A percentile compares a stretch with the other conserved stretches of the same genome.
Conservation (phyloP, 2,113 vertebrate genomes). For the Chionomys nivalis region DNA sequence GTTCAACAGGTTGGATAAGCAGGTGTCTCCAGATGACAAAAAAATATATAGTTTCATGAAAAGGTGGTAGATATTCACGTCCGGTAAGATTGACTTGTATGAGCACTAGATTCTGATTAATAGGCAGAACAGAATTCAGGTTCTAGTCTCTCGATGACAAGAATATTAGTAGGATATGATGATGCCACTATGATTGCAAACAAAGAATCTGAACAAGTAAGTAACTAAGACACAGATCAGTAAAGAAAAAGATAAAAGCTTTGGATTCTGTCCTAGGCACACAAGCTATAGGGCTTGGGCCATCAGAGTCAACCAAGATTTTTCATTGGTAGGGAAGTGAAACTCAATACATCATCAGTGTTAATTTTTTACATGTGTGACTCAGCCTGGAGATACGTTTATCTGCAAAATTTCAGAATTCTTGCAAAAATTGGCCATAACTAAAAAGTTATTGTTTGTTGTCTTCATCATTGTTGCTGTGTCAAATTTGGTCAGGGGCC, state of each 20-base stretch:
- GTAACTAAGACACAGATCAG: background rate
- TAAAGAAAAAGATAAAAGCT: background rate
- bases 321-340: background rate
- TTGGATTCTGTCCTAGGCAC: background rate
- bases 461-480: conserved; percentile 21
- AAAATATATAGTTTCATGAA: background rate
- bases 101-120: background rate
- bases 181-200: background rate
- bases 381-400: conserved; percentile 33
- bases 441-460: background rate
- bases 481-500: background rate
- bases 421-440: background rate
- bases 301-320: conserved; percentile 38
- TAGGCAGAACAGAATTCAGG: background rate
- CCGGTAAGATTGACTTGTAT: conserved; percentile 18
- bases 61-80: background rate
- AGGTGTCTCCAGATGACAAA: background rate
- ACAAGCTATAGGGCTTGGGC: background rate
- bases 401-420: background rate
- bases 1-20: background rate
- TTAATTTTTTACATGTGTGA: background rate
- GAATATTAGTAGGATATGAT: background rate
- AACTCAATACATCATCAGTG: background rate
- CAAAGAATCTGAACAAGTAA: background rate
- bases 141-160: background rate